Conservation (phyloP, 2,113 vertebrate genomes). For the Poecilia latipinna region DNA sequence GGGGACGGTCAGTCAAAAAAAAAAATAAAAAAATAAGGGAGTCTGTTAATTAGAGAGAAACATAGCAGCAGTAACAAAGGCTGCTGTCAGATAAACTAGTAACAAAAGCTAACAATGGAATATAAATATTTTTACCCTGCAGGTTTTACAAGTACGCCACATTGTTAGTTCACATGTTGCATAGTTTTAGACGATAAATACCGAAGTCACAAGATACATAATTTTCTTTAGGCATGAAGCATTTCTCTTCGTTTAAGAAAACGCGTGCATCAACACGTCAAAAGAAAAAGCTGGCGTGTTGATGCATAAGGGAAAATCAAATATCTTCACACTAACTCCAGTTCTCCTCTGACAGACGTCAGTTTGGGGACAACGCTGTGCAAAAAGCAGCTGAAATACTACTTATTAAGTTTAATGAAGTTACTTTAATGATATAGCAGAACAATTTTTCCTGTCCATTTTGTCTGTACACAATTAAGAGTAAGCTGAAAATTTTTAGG, state of each 20-base stretch:
- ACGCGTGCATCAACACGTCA: too few species aligned
- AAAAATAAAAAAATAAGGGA: slow-evolving; percentile 10
- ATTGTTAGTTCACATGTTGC: background rate
- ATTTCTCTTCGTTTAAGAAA: background rate
- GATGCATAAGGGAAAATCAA: background rate
- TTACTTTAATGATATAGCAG: too few species aligned
- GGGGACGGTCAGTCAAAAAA: slow-evolving; percentile 10
- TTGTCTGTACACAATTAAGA: too few species aligned
- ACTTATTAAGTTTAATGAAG: too few species aligned
- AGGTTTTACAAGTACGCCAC: background rate
- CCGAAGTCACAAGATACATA: background rate
- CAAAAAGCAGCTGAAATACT: too few species aligned
- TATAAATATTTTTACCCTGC: background rate
- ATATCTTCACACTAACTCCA: background rate
- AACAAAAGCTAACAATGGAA: slow-evolving; percentile 25
- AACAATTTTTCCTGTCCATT: too few species aligned
- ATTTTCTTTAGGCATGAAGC: background rate
- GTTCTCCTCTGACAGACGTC: too few species aligned
- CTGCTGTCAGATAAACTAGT: slow-evolving; percentile 26
- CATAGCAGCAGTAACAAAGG: slow-evolving; percentile 61
- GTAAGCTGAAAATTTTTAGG: too few species aligned
- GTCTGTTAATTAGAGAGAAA: slow-evolving; percentile 73
- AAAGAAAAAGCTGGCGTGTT: background rate
- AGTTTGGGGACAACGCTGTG: too few species aligned
- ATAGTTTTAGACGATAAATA: background rate